Evolutionary conservation across 2,797 vertebrate genomes (phyloP).

Genomic region (Eptatretus atami): DNA sequence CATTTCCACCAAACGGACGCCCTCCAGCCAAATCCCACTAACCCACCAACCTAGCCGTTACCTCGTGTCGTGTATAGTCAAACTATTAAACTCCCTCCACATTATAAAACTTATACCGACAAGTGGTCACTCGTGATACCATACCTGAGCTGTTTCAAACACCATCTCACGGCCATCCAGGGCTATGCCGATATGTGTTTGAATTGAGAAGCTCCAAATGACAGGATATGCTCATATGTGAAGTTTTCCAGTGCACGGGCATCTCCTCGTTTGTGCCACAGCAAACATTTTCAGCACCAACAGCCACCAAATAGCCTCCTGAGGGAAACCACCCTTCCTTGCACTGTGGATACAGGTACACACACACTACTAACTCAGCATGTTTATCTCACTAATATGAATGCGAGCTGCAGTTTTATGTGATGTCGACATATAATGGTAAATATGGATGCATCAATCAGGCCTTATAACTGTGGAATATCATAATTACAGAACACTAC

Average conservation of each 20-base stretch:
- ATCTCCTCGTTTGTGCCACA: conserved; percentile 63
- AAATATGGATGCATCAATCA: too few relatives aligned
- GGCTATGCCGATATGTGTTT: conserved; percentile 67
- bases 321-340: conserved; percentile 48
- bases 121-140: conserved; percentile 8
- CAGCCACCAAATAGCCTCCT: conserved; percentile 64
- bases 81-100: background rate
- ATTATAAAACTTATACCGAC: too few relatives aligned
- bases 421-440: too few relatives aligned
- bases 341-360: conserved; percentile 17
- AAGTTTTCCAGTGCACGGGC: conserved; percentile 54
- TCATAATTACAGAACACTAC: too few relatives aligned
- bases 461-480: too few relatives aligned
- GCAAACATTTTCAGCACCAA: conserved; percentile 53
- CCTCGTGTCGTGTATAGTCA: background rate
- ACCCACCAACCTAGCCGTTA: background rate
- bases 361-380: too few relatives aligned
- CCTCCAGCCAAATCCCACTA: too few relatives aligned
- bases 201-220: conserved; percentile 55
- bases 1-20: too few relatives aligned
- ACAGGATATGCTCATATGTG: conserved; percentile 65
- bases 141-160: conserved; percentile 61
- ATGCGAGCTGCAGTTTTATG: too few relatives aligned
- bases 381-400: too few relatives aligned
- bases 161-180: conserved; percentile 61